A percentile compares a stretch with the other conserved stretches of the same genome.
phyloP scores from a whole-genome alignment of 2,888 invertebrate species.

The Pammene fasciana region DNA sequence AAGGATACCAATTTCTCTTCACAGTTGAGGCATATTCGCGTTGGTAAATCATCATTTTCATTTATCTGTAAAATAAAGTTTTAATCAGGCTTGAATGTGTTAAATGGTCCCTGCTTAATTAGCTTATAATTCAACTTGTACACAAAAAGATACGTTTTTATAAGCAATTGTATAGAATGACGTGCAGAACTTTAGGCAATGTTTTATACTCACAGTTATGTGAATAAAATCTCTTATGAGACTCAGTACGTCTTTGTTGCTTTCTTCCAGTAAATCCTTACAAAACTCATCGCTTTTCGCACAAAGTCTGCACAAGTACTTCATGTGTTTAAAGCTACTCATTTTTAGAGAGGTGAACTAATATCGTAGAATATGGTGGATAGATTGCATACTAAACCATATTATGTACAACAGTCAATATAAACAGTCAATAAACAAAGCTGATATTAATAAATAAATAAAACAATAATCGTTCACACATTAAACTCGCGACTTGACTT shows the following conservation, averaged over 20 bases:
- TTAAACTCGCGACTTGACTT: not conserved
- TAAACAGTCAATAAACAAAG: slow-evolving; percentile 5
- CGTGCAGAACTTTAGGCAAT: not conserved
- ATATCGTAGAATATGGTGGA: not conserved
- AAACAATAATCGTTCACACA: slow-evolving; percentile 16
- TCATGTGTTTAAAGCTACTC: slow-evolving; percentile 57
- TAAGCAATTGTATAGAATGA: not conserved
- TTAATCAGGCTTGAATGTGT: not conserved
- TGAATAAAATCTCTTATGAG: slow-evolving; percentile 70
- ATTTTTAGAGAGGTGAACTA: slow-evolving; percentile 18
- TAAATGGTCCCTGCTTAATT: not conserved
- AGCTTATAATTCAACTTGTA: not conserved
- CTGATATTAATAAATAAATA: slow-evolving; percentile 15
- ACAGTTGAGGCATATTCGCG: slow-evolving; percentile 73
- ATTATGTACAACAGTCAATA: not conserved
- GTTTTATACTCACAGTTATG: slow-evolving; percentile 62
- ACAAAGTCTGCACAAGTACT: slow-evolving; percentile 75
- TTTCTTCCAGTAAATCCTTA: slow-evolving; percentile 72
- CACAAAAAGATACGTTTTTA: not conserved
- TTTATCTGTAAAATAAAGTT: slow-evolving; percentile 58
- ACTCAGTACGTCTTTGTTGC: slow-evolving; percentile 67
- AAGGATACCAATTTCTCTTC: slow-evolving; percentile 78
- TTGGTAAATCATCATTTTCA: slow-evolving; percentile 70
- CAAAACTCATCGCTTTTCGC: slow-evolving; percentile 69
- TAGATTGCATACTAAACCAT: not conserved